Evolutionary conservation across 2,113 vertebrate genomes (phyloP).

Genomic region (Gadus macrocephalus): DNA sequence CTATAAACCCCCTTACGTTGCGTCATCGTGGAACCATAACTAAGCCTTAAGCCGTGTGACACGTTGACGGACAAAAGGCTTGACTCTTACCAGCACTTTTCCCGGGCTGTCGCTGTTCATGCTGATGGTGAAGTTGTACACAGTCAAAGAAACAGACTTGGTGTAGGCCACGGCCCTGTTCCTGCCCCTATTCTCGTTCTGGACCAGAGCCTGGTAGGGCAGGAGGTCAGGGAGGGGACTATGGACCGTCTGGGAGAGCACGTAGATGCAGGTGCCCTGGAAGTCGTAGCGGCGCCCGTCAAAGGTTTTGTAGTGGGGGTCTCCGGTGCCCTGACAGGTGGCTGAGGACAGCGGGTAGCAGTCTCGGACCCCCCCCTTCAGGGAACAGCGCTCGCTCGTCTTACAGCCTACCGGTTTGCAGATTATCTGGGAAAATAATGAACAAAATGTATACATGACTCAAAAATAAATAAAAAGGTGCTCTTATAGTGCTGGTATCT

Average conservation of each 20-base stretch:
- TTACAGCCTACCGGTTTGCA: background rate
- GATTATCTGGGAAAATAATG: background rate
- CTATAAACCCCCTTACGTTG: too few relatives aligned
- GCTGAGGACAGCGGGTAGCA: background rate
- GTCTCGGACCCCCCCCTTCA: background rate
- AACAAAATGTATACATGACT: background rate
- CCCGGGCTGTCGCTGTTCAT: background rate
- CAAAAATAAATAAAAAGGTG: background rate
- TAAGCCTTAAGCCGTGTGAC: too few relatives aligned
- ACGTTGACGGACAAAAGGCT: too few relatives aligned
- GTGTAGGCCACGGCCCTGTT: conserved; percentile 2
- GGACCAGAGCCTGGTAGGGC: background rate
- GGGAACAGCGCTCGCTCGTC: background rate
- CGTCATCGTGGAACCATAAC: too few relatives aligned
- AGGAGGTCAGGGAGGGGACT: background rate
- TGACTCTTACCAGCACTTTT: background rate
- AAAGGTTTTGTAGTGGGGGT: conserved; percentile 51
- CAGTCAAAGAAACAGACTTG: background rate
- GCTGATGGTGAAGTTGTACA: conserved; percentile 3
- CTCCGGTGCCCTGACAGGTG: conserved; percentile 16
- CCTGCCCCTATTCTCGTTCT: conserved; percentile 2
- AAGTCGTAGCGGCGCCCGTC: conserved; percentile 41
- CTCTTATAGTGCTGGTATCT: too few relatives aligned
- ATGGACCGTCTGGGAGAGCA: conserved; percentile 34
- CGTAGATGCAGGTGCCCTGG: conserved; percentile 52